A percentile compares a stretch with the other conserved stretches of the same genome.
Evolutionary conservation across 2,888 invertebrate genomes (phyloP).

Genomic region (Listrodromus nycthemerus): DNA sequence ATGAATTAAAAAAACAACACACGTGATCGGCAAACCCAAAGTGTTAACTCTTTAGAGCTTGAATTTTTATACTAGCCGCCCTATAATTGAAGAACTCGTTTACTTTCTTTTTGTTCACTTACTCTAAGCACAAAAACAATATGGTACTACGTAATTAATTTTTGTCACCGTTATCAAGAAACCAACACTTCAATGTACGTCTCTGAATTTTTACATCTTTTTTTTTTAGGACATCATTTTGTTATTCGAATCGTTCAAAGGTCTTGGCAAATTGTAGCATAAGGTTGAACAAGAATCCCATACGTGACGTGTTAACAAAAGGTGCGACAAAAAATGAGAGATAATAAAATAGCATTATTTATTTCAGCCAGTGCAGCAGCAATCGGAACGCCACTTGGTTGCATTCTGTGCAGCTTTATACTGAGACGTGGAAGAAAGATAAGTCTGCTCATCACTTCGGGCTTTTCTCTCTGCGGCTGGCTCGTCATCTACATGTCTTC

Average conservation of each 20-base stretch:
- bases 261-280: background rate
- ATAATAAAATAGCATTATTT: too few relatives aligned
- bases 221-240: too few relatives aligned
- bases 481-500: constrained; percentile 84
- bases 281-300: background rate
- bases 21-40: background rate
- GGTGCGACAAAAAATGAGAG: background rate
- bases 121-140: background rate
- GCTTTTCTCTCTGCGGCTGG: constrained; percentile 86
- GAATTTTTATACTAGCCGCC: background rate
- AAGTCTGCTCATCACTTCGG: constrained; percentile 85
- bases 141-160: too few relatives aligned
- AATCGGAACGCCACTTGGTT: constrained; percentile 86
- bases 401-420: constrained; percentile 85
- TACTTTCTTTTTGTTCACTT: too few relatives aligned
- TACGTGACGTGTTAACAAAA: background rate
- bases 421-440: constrained; percentile 86
- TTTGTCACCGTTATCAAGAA: background rate
- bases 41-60: background rate
- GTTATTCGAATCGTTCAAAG: too few relatives aligned
- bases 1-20: background rate
- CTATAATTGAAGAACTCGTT: background rate
- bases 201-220: too few relatives aligned
- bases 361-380: constrained; percentile 87
- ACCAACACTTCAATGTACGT: too few relatives aligned